These are phyloP conservation scores for Thomomys bottae DNA, from an alignment of 2,113 vertebrate genomes.

Conservation along the genomic window DNA sequence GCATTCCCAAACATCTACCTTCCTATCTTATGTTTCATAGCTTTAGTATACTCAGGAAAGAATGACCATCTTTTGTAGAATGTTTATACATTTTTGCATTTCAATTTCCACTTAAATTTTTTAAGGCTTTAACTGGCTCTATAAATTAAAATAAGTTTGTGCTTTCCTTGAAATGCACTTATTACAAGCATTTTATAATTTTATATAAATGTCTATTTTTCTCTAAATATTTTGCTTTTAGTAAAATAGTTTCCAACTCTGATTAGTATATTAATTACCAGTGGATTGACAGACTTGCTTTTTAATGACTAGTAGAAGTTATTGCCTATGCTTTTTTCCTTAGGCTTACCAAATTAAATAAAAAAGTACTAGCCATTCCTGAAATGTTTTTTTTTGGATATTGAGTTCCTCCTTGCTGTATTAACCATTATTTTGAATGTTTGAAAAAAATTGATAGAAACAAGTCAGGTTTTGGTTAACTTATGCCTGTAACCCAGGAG, in stretches of 20 bases:
- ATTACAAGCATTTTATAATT: slow-evolving; percentile 88
- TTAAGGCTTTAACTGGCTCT: slow-evolving; percentile 83
- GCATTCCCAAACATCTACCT: slow-evolving; percentile 70
- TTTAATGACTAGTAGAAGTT: slow-evolving; percentile 79
- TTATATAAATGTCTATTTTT: slow-evolving; percentile 91
- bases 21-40: slow-evolving; percentile 85
- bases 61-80: slow-evolving; percentile 87
- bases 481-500: too few species aligned
- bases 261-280: slow-evolving; percentile 74
- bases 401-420: not conserved
- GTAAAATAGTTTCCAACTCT: slow-evolving; percentile 81
- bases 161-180: slow-evolving; percentile 86
- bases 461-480: too few species aligned
- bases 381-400: slow-evolving; percentile 36
- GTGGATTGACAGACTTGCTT: slow-evolving; percentile 72
- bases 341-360: slow-evolving; percentile 78
- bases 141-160: slow-evolving; percentile 84
- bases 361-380: slow-evolving; percentile 69
- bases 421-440: slow-evolving; percentile 37
- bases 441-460: too few species aligned
- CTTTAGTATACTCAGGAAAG: slow-evolving; percentile 91
- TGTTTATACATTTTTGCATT: slow-evolving; percentile 85
- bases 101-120: slow-evolving; percentile 83
- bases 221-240: slow-evolving; percentile 86
- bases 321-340: slow-evolving; percentile 80